phyloP scores from a whole-genome alignment of 2,113 vertebrate species.

The Gambusia affinis region DNA sequence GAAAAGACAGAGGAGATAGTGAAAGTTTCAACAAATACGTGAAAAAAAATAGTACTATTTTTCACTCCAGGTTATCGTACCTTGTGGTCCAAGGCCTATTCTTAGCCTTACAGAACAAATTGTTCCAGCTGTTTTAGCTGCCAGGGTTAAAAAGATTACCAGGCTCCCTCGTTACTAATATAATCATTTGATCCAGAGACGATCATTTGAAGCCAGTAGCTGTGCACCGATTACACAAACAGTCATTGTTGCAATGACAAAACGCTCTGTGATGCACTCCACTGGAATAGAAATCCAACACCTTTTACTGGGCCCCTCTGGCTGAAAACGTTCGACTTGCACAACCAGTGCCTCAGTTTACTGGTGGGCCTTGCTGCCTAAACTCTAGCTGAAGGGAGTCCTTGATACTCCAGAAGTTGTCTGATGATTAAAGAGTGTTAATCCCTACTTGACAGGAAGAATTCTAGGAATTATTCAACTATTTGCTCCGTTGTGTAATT shows the following conservation, averaged over 20 bases:
- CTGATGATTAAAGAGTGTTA: background rate
- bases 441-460: background rate
- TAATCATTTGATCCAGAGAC: background rate
- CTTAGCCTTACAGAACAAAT: background rate
- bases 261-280: conserved; percentile 7
- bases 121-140: background rate
- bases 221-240: conserved; percentile 14
- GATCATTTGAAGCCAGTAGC: conserved; percentile 7
- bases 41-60: background rate
- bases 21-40: too few species aligned
- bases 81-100: background rate
- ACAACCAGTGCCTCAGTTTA: conserved; percentile 4
- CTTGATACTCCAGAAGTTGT: background rate
- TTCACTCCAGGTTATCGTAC: background rate
- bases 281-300: conserved; percentile 51
- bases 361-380: background rate
- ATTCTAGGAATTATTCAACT: background rate
- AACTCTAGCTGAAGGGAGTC: background rate
- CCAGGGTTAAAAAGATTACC: background rate
- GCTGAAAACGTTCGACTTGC: conserved; percentile 33
- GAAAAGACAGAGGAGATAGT: too few species aligned
- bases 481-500: background rate
- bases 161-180: background rate
- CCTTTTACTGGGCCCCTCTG: conserved; percentile 33
- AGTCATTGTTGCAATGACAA: conserved; percentile 37